Base-by-base conservation (phyloP, 2,113 vertebrate genomes). In the Notothenia rossii region DNA sequence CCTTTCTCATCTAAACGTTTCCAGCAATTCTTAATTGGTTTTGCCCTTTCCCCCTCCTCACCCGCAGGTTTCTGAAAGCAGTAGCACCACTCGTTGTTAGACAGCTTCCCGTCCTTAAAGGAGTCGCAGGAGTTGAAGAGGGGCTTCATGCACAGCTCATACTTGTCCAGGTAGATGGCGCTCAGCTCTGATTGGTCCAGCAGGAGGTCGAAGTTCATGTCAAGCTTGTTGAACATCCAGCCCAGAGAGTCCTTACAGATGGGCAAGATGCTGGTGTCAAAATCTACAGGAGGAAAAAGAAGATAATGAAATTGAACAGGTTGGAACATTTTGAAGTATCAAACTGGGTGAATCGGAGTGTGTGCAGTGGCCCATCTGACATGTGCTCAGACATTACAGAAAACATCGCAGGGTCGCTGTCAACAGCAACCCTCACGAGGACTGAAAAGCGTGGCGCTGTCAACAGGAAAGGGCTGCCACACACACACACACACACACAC, bases 171-270 rank as follows among this genome's bases (percentile, higher is more conserved):
- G 77, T 98, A 99, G 90, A 99, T 97, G 90, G 97, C 96, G 11
- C 96, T 97, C 91, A 99, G 96, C 94, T 99, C 98, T 0, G 97
- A 97, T 72, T 97, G 96, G 88, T 99, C 98, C 71, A 99, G 95
- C 83, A 99, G 93, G 61, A 99, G 97, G 93, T 99, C 98, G 1
- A 98, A 99, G 95, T 99, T 99, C 96, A 98, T 97, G 92, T 99
- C 98, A 59, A 99, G 88, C 73, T 98, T 98, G 94, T 99, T 99
- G 95, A 99, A 99, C 97, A 99, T 99, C 98, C 98, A 99, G 78
- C 98, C 98, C 76, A 99, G 94, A 10, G 98, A 99, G 87, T 99
- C 98, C 94, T 98, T 99, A 89, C 98, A 99, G 90, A 99, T 99
- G 22, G 98, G 98, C 58, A 99, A 94, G 89, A 99, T 98, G 94